Base-by-base conservation (phyloP, 2,113 vertebrate species). In the Forbesichthys agassizii region DNA sequence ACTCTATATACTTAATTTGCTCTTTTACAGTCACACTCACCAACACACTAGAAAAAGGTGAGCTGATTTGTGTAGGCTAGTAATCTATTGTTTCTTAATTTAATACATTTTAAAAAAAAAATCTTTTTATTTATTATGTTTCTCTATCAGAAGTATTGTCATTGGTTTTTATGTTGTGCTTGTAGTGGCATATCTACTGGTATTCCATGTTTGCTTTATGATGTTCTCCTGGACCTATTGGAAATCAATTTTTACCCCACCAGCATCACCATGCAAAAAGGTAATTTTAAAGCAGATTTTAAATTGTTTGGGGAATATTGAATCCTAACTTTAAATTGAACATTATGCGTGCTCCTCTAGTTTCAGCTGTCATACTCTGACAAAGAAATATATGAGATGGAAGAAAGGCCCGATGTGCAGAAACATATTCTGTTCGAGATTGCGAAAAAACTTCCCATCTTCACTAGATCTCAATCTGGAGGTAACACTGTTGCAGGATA, bases 201-300 rank as follows among this genome's bases (percentile, higher is more conserved):
- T 96, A 46, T 99, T 98, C 88, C 98, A 99, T 77, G 88, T 95
- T 76, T 95, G 97, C 80, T 98, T 99, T 86, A 92, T 94, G 74
- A 96, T 99, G 92, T 98, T 99, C 82, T 91, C 93, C 66, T 99
- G 98, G 96, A 96, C 98, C 0, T 99, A 99, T 11, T 99, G 96
- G 96, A 98, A 96, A 86, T 95, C 98, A 77, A 95, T 99, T 85
- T 99, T 99, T 60, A 99, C 96, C 68, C 93, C 94, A 58, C 93
- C 95, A 10, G 86, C 94, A n/a, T 89, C 93, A 42, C 97, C 98
- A 58, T 94, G 90, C 84, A 96, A 98, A 89, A 97, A 99, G 96
- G 98, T 98, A 94, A 0, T 3, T 6, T 16, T 1, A 20, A 56
- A 27, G 27, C 27, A 27, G 27, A 18, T 8, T 9, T 56, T 11